Evolutionary conservation across 2,797 vertebrate species (phyloP).

Genomic region (Choloepus didactylus): DNA sequence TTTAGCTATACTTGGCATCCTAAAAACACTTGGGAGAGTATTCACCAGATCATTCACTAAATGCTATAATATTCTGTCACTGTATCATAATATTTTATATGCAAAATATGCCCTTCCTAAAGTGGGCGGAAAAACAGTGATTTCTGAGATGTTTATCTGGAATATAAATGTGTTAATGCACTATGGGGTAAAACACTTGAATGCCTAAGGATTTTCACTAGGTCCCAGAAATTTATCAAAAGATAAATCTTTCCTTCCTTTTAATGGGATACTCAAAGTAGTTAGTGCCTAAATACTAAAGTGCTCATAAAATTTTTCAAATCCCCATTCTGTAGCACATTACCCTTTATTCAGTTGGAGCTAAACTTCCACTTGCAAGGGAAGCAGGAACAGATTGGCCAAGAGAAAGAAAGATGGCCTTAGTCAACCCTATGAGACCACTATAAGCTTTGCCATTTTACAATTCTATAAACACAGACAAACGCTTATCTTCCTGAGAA

Average conservation of each 20-base stretch:
- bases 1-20: conserved; percentile 83
- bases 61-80: conserved; percentile 83
- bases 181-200: conserved; percentile 71
- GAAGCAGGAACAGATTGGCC: conserved; percentile 35
- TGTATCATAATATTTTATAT: conserved; percentile 85
- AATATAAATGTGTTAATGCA: conserved; percentile 81
- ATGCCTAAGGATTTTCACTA: conserved; percentile 68
- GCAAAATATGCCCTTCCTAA: conserved; percentile 84
- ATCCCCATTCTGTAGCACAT: neutral
- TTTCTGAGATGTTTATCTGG: conserved; percentile 77
- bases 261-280: conserved; percentile 63
- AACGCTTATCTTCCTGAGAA: conserved; percentile 62
- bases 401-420: conserved; percentile 36
- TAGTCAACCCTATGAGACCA: neutral
- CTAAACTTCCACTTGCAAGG: conserved; percentile 8
- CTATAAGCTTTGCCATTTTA: conserved; percentile 23
- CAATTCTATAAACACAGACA: conserved; percentile 51
- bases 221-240: conserved; percentile 70
- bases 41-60: conserved; percentile 82
- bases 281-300: conserved; percentile 67
- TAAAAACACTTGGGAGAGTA: conserved; percentile 82
- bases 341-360: conserved; percentile 15
- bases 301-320: conserved; percentile 16
- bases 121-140: conserved; percentile 81
- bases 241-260: conserved; percentile 67